These are phyloP conservation scores for Bubo bubo DNA, from an alignment of 2,113 vertebrate species.

Conservation along the genomic window DNA sequence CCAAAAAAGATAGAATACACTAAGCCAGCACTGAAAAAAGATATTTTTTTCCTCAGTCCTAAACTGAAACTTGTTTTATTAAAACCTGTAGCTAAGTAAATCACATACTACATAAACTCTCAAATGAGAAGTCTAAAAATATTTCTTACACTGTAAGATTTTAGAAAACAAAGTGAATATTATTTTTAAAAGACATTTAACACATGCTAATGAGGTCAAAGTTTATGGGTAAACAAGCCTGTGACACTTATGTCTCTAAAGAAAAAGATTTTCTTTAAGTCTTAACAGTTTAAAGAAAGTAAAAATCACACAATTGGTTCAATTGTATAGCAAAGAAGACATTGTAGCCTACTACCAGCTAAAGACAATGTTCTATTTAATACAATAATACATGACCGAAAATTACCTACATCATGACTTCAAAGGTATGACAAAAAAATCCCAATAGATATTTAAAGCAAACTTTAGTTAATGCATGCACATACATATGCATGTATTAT, in stretches of 20 bases:
- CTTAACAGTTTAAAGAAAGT: neutral
- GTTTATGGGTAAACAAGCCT: neutral
- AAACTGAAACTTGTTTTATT: slow-evolving; percentile 50
- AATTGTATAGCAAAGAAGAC: neutral
- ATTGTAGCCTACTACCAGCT: neutral
- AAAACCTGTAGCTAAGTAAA: slow-evolving; percentile 16
- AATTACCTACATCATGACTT: neutral
- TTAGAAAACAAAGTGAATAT: neutral
- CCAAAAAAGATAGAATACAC: slow-evolving; percentile 26
- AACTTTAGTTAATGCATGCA: neutral
- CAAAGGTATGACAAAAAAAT: neutral
- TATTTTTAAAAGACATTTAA: neutral
- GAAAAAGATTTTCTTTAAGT: neutral
- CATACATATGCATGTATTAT: neutral
- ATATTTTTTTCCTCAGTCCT: neutral
- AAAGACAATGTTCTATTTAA: neutral
- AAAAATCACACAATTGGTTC: neutral
- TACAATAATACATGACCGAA: neutral
- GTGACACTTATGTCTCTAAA: neutral
- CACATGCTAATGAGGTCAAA: neutral
- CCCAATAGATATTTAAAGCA: neutral
- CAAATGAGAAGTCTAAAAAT: neutral
- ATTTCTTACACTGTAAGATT: neutral
- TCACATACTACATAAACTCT: neutral
- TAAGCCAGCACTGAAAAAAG: neutral